Evolutionary conservation across 2,888 invertebrate genomes (phyloP).

Genomic region (Exephanes ischioxanthus): DNA sequence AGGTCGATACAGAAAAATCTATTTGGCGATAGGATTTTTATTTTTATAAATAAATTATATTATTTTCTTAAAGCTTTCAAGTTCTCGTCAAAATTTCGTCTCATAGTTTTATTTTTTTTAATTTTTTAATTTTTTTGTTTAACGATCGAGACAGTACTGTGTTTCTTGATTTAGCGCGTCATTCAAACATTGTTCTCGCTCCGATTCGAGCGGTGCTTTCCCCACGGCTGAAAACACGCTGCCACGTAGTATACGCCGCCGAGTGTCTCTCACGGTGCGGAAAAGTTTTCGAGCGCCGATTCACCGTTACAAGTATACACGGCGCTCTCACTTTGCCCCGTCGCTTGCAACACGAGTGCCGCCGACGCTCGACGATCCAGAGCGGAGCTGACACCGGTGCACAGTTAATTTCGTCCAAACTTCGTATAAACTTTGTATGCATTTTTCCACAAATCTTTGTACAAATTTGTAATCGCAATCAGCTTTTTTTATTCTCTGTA

Average conservation of each 20-base stretch:
- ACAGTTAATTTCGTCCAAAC: background rate
- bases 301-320: slow-evolving; percentile 52
- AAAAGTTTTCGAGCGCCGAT: slow-evolving; percentile 58
- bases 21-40: no score
- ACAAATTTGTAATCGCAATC: background rate
- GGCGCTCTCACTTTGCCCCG: slow-evolving; percentile 53
- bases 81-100: background rate
- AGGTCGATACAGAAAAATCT: no score
- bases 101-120: background rate
- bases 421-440: no score
- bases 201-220: slow-evolving; percentile 35
- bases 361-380: background rate
- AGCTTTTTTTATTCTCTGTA: background rate
- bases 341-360: slow-evolving; percentile 2
- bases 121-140: background rate
- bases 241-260: slow-evolving; percentile 28
- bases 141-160: background rate
- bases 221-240: slow-evolving; percentile 35
- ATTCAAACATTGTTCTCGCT: slow-evolving; percentile 25
- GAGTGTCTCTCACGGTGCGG: slow-evolving; percentile 53
- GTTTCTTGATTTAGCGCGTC: background rate
- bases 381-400: background rate
- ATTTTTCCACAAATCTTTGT: no score
- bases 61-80: no score
- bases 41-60: no score